Base-by-base conservation (phyloP, 2,113 vertebrate species). In the Orthonyx spaldingii region DNA sequence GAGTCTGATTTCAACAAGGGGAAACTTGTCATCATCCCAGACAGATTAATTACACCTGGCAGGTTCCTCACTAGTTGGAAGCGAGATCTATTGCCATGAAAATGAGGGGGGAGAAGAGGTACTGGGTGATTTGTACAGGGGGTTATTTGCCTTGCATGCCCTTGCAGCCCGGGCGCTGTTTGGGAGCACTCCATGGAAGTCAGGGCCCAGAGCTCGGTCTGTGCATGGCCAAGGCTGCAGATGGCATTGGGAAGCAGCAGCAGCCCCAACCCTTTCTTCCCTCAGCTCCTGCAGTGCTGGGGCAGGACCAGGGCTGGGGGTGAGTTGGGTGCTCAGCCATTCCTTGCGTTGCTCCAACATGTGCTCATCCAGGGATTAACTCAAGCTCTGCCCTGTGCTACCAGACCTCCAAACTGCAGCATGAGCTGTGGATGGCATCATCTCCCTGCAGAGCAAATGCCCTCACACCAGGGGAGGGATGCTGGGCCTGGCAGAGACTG, bases 41-140 rank as follows among this genome's bases (percentile, higher is more conserved):
- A 85, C 70, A 91, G 70, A 83, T 90, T 90, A 83, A 93, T 94
- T 85, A 83, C 63, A 10, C 66, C 80, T 86, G 92, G 85, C 79
- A 86, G 57, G 35, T 85, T 83, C 82, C 82, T 94, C 49, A 33
- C 57, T 52, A 53, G 49, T 2, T 92, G 59, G 71, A 72, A 88
- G 87, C 0, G 0, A 85, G 70, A 88, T 52, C 57, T 28, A 23
- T 26, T 90, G 63, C 78, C 50, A 5, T 80, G 84, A 91, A 95
- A 79, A 90, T 33, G 26, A 20, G 11, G 10, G 3, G 11, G 7
- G 4, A 10, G 49, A 78, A 69, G 56, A 33, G 42, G 52, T 32
- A 24, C 6, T 11, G 47, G 42, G 7, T 83, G 26, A 15, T 79
- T 72, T 42, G 41, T 26, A 8, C 41, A 11, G 28, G 44, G 57